Conservation (phyloP, 2,888 invertebrate species). For the Erebia epiphron region DNA sequence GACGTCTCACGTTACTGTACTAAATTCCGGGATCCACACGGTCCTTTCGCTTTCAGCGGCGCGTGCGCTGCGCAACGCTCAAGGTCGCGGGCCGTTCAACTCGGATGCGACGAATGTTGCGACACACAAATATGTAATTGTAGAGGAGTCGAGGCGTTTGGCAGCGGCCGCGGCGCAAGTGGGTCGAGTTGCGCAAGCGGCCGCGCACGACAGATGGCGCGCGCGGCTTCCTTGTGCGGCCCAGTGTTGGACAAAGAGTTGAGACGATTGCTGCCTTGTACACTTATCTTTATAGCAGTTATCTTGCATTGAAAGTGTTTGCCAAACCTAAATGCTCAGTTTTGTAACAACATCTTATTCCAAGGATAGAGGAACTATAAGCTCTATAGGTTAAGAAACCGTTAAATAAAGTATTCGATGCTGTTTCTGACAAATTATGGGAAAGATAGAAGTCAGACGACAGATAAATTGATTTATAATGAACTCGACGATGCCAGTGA, state of each 20-base stretch:
- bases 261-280: background rate
- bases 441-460: too few relatives aligned
- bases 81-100: conserved; percentile 83
- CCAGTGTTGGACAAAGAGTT: conserved; percentile 39
- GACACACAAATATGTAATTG: conserved; percentile 82
- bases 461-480: too few relatives aligned
- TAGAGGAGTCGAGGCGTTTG: conserved; percentile 79
- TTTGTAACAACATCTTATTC: too few relatives aligned
- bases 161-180: conserved; percentile 77
- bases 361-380: too few relatives aligned
- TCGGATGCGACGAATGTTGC: conserved; percentile 81
- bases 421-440: background rate
- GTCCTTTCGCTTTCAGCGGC: conserved; percentile 78
- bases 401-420: background rate
- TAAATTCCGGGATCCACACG: conserved; percentile 61
- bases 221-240: conserved; percentile 74
- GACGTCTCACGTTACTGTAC: conserved; percentile 41
- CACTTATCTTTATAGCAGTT: background rate
- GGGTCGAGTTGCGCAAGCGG: conserved; percentile 78
- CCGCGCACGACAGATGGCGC: conserved; percentile 76
- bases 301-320: conserved; percentile 22
- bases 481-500: too few relatives aligned
- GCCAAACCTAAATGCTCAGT: background rate
- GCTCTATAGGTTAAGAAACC: too few relatives aligned
- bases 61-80: conserved; percentile 76